These are phyloP conservation scores for Habropoda laboriosa DNA, from an alignment of 1,140 invertebrate species.

Conservation along the genomic window DNA sequence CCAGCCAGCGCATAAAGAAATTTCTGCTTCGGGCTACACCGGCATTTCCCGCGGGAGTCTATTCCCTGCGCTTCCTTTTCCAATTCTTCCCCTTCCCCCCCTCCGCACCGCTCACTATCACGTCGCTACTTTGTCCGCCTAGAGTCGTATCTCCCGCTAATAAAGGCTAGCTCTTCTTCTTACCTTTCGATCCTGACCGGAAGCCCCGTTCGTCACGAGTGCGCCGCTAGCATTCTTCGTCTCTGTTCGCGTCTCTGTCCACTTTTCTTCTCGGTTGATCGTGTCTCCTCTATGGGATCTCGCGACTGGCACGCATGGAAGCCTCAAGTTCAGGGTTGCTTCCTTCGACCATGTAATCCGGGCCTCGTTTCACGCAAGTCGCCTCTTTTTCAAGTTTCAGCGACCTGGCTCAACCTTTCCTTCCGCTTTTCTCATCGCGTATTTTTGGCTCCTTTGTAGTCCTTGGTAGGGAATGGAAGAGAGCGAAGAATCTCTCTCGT, in stretches of 20 bases:
- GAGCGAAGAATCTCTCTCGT: too few species aligned
- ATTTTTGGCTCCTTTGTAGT: background rate
- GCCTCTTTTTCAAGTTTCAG: background rate
- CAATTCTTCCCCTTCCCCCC: slow-evolving; percentile 1
- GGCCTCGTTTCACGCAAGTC: background rate
- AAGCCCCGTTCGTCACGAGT: slow-evolving; percentile 67
- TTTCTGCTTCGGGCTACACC: slow-evolving; percentile 13
- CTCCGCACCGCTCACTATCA: too few species aligned
- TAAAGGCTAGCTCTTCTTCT: slow-evolving; percentile 21
- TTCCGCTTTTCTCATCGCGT: background rate
- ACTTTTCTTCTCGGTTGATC: slow-evolving; percentile 11
- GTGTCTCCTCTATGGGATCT: background rate
- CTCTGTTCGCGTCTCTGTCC: slow-evolving; percentile 15
- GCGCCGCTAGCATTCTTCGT: slow-evolving; percentile 54
- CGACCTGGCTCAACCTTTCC: background rate
- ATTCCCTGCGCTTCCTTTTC: too few species aligned
- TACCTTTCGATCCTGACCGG: slow-evolving; percentile 61
- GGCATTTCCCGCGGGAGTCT: slow-evolving; percentile 32
- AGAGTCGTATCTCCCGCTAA: too few species aligned
- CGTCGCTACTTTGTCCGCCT: too few species aligned
- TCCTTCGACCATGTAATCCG: slow-evolving; percentile 17
- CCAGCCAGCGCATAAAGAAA: slow-evolving; percentile 44
- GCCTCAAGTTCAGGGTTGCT: slow-evolving; percentile 6
- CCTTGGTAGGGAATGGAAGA: too few species aligned
- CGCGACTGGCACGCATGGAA: background rate